A percentile compares a stretch with the other conserved stretches of the same genome.
Conservation (phyloP, 2,888 invertebrate species). For the Chorisops tibialis region DNA sequence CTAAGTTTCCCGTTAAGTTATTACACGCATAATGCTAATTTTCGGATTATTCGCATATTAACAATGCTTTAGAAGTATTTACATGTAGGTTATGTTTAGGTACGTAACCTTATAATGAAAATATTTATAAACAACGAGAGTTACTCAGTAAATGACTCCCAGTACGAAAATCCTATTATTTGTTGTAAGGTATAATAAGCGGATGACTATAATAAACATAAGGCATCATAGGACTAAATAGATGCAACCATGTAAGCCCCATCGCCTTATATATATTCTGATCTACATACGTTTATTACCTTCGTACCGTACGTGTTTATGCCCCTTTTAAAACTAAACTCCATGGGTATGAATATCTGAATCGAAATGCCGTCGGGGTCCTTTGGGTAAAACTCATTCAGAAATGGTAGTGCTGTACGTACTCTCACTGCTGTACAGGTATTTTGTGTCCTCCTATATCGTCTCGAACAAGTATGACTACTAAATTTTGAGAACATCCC, state of each 20-base stretch:
- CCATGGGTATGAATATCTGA: slow-evolving; percentile 30
- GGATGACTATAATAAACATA: slow-evolving; percentile 17
- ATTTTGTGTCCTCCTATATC: too few relatives aligned
- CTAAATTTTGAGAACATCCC: too few relatives aligned
- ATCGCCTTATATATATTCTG: slow-evolving; percentile 1
- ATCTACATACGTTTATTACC: slow-evolving; percentile 11
- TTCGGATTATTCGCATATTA: too few relatives aligned
- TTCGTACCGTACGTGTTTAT: slow-evolving; percentile 24
- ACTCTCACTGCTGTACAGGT: too few relatives aligned
- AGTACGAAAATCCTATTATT: slow-evolving; percentile 30
- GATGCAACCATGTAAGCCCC: not conserved
- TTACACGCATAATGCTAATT: too few relatives aligned
- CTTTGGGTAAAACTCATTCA: slow-evolving; percentile 21
- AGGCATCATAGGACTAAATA: not conserved
- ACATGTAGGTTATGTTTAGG: too few relatives aligned
- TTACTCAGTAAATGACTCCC: slow-evolving; percentile 30
- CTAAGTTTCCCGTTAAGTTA: too few relatives aligned
- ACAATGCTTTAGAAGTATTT: too few relatives aligned
- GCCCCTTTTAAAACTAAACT: slow-evolving; percentile 32
- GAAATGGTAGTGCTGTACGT: not conserved
- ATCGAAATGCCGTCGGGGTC: slow-evolving; percentile 30
- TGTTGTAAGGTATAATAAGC: slow-evolving; percentile 16
- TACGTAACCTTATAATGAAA: too few relatives aligned
- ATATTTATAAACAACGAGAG: slow-evolving; percentile 30
- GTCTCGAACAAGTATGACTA: too few relatives aligned